Conservation (phyloP, 2,888 invertebrate species). For the Aphodius granarius region DNA sequence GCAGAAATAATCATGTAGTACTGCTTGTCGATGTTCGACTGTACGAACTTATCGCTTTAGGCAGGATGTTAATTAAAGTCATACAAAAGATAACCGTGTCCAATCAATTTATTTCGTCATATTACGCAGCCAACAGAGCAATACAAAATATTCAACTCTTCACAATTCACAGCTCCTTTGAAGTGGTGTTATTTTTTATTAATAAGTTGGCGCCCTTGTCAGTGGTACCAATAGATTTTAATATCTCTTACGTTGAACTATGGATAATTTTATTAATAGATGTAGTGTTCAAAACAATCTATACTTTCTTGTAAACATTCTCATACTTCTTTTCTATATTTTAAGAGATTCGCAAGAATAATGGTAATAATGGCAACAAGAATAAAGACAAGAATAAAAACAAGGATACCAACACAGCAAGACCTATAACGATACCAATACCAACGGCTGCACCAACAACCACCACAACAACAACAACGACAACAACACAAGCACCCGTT, state of each 20-base stretch:
- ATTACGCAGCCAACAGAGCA: background rate
- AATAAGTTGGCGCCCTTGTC: background rate
- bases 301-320: no score
- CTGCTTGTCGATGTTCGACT: background rate
- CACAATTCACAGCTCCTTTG: background rate
- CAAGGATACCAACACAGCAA: background rate
- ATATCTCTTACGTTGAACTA: background rate
- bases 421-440: background rate
- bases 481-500: background rate
- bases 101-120: background rate
- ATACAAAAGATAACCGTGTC: background rate
- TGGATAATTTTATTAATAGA: no score
- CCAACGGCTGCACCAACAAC: background rate
- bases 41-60: background rate
- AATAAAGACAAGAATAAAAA: conserved; percentile 5
- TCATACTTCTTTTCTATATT: background rate
- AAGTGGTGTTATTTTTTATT: background rate
- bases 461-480: background rate
- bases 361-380: conserved; percentile 8
- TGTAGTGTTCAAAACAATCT: no score
- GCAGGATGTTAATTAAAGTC: background rate
- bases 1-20: background rate
- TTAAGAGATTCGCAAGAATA: conserved; percentile 14
- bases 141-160: background rate
- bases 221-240: background rate